phyloP scores from a whole-genome alignment of 2,797 vertebrate genomes.

The Catamblyrhynchus diadema region DNA sequence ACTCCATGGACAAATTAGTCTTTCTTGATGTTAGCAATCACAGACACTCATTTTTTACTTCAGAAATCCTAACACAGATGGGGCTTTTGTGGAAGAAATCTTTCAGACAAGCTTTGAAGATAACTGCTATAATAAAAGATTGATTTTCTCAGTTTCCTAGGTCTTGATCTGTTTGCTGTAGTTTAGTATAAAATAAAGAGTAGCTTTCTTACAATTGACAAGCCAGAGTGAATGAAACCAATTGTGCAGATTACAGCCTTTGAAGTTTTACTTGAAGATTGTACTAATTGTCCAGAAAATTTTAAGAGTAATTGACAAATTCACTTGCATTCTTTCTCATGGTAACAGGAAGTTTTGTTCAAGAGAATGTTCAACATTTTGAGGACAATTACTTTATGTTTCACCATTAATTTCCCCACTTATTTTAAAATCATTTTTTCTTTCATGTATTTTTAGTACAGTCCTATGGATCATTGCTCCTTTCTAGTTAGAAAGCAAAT shows the following conservation, averaged over 20 bases:
- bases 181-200: background rate
- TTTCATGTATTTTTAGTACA: background rate
- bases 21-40: background rate
- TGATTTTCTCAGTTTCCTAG: constrained; percentile 9
- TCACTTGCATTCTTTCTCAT: background rate
- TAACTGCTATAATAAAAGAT: background rate
- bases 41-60: background rate
- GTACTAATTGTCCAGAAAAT: background rate
- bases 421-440: background rate
- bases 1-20: background rate
- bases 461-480: background rate
- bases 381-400: background rate
- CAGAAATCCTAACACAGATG: background rate
- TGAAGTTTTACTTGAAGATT: constrained; percentile 26
- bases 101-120: constrained; percentile 38
- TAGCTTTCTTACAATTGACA: background rate
- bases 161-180: constrained; percentile 19
- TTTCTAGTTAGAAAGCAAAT: background rate
- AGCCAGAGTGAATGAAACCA: constrained; percentile 10
- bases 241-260: background rate
- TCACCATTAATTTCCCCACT: background rate
- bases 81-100: background rate
- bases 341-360: background rate
- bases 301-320: constrained; percentile 6
- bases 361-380: background rate